Percentiles rank a stretch among this genome's conserved stretches.
These are phyloP conservation scores for Apeltes quadracus DNA, from an alignment of 2,113 vertebrate genomes.

Conservation along the genomic window DNA sequence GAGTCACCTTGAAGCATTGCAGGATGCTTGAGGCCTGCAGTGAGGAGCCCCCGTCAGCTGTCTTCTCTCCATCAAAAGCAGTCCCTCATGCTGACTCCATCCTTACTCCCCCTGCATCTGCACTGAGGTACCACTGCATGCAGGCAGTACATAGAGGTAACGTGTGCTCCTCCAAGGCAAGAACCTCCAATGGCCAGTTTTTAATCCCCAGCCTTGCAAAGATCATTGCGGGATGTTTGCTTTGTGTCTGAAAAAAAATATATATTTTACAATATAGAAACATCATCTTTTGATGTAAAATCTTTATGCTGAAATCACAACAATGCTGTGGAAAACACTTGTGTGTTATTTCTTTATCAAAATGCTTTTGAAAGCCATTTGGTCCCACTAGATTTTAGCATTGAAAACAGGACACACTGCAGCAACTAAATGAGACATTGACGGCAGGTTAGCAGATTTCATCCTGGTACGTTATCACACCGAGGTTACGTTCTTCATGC, in stretches of 20 bases:
- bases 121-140: constrained; percentile 10
- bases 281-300: neutral
- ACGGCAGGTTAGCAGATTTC: neutral
- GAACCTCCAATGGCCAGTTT: neutral
- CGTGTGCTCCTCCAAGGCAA: neutral
- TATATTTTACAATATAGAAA: constrained; percentile 2
- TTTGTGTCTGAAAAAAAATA: neutral
- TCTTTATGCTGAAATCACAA: neutral
- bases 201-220: neutral
- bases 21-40: constrained; percentile 41
- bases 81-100: constrained; percentile 36
- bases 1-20: constrained; percentile 56
- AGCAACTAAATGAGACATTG: neutral
- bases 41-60: constrained; percentile 48
- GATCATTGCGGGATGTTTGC: neutral
- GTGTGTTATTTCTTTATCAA: neutral
- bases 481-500: neutral
- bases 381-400: neutral
- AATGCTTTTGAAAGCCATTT: neutral
- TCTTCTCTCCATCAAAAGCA: constrained; percentile 44
- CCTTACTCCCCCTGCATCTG: constrained; percentile 10
- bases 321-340: neutral
- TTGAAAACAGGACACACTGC: neutral
- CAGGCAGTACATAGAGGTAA: neutral
- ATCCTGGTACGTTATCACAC: neutral